These are phyloP conservation scores for Drymodes brunneopygia DNA, from an alignment of 2,113 vertebrate genomes.

Conservation along the genomic window DNA sequence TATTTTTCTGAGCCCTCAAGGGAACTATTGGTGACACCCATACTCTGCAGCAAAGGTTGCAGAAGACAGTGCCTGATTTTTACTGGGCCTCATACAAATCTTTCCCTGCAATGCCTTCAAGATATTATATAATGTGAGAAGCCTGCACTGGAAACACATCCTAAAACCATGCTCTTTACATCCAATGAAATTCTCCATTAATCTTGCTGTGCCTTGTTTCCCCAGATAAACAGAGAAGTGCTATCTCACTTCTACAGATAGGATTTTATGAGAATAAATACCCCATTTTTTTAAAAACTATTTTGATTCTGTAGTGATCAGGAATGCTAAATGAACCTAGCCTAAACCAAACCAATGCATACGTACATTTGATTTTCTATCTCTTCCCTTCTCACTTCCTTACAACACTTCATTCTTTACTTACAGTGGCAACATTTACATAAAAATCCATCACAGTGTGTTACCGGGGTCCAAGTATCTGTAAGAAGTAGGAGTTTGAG, in stretches of 20 bases:
- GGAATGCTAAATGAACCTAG: background rate
- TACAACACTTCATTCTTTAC: background rate
- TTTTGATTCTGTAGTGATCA: background rate
- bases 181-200: background rate
- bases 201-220: background rate
- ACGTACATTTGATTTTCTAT: background rate
- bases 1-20: background rate
- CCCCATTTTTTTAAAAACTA: background rate
- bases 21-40: background rate
- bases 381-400: background rate
- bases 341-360: background rate
- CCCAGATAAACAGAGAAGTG: background rate
- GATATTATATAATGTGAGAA: background rate
- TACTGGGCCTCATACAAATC: background rate
- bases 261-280: background rate
- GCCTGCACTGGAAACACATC: background rate
- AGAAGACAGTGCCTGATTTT: background rate
- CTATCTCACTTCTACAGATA: background rate
- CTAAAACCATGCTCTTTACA: background rate
- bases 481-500: background rate
- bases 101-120: background rate
- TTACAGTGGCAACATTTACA: background rate
- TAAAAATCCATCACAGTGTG: background rate
- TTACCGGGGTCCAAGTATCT: background rate
- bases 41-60: background rate